Conservation (phyloP, 2,888 invertebrate species). For the Dysmachus trigonus region DNA sequence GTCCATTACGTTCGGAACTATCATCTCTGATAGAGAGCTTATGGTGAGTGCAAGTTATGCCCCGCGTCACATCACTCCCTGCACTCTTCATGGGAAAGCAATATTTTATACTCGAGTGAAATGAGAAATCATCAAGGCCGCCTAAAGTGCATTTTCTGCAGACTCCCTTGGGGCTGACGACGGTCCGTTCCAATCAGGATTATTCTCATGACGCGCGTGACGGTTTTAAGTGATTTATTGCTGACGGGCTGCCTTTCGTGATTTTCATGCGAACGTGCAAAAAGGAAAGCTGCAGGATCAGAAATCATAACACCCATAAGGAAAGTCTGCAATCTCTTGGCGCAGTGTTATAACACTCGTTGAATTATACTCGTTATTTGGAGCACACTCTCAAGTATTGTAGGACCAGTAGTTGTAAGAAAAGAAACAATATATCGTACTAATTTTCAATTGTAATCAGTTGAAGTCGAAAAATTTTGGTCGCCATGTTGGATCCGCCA, state of each 20-base stretch:
- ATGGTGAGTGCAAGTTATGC: slow-evolving; percentile 59
- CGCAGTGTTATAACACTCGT: background rate
- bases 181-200: background rate
- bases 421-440: background rate
- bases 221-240: slow-evolving; percentile 32
- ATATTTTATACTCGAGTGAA: background rate
- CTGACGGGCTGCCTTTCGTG: background rate
- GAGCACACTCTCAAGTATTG: background rate
- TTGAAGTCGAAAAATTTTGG: no score
- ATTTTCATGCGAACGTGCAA: slow-evolving; percentile 13
- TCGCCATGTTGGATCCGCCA: no score
- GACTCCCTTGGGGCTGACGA: background rate
- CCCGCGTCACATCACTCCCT: background rate
- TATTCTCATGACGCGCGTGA: background rate
- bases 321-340: background rate
- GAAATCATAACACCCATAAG: background rate
- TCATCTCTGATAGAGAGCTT: slow-evolving; percentile 77
- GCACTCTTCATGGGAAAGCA: background rate
- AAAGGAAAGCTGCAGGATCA: background rate
- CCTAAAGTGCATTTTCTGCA: background rate
- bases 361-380: background rate
- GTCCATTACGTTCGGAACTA: slow-evolving; percentile 85
- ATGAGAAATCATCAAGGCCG: background rate
- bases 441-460: no score
- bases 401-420: background rate